phyloP scores from a whole-genome alignment of 2,888 invertebrate species.

The Archaeoteleia sp. region DNA sequence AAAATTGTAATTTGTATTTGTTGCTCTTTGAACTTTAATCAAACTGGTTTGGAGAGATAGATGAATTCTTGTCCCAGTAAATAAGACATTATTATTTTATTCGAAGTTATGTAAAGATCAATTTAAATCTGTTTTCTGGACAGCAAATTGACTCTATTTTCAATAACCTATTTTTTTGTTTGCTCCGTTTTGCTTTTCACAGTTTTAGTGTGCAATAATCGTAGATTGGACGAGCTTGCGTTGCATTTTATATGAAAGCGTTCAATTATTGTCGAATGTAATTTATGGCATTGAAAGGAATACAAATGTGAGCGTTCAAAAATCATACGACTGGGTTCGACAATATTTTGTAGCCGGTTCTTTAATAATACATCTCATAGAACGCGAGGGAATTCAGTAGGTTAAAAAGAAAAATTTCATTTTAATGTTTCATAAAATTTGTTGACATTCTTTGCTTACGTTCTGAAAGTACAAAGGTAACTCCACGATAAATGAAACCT shows the following conservation, averaged over 20 bases:
- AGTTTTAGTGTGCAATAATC: conserved; percentile 32
- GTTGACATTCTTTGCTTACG: conserved; percentile 24
- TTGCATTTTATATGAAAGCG: conserved; percentile 30
- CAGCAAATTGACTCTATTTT: conserved; percentile 19
- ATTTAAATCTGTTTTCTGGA: conserved; percentile 13
- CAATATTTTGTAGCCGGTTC: conserved; percentile 23
- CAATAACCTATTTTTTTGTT: conserved; percentile 23
- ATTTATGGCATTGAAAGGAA: conserved; percentile 34
- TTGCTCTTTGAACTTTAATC: too few relatives aligned
- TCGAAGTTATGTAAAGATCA: conserved; percentile 16
- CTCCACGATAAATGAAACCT: conserved; percentile 36
- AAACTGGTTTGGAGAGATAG: too few relatives aligned
- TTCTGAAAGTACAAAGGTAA: conserved; percentile 25
- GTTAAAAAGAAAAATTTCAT: conserved; percentile 43
- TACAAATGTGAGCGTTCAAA: conserved; percentile 25
- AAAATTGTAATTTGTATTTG: too few relatives aligned
- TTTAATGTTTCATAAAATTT: conserved; percentile 34
- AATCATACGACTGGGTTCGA: conserved; percentile 30
- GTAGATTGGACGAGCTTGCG: conserved; percentile 12
- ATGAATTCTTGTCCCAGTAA: too few relatives aligned
- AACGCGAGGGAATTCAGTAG: conserved; percentile 27
- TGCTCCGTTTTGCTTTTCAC: conserved; percentile 18
- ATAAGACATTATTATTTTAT: conserved; percentile 10
- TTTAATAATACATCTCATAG: conserved; percentile 30
- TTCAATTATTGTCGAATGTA: conserved; percentile 32